phyloP scores from a whole-genome alignment of 2,888 invertebrate species.

The Acanthopleura granulata region DNA sequence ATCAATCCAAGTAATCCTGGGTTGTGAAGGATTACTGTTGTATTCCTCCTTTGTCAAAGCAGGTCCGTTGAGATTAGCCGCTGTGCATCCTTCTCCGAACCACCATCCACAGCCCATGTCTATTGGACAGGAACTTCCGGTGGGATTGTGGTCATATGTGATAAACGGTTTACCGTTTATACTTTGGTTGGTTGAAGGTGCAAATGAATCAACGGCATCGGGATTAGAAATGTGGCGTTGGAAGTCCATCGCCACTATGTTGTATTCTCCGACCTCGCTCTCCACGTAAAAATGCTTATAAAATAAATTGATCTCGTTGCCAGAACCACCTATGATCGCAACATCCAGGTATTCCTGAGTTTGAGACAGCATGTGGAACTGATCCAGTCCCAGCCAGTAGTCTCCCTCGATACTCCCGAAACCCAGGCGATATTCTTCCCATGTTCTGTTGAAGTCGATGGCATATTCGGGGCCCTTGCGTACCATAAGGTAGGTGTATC shows the following conservation, averaged over 20 bases:
- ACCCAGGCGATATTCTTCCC: not conserved
- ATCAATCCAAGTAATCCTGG: not conserved
- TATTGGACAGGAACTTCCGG: not conserved
- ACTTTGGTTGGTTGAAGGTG: not conserved
- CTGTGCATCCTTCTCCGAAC: not conserved
- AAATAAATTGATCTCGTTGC: not conserved
- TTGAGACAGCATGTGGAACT: not conserved
- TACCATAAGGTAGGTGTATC: no score
- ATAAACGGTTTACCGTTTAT: not conserved
- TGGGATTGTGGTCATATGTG: not conserved
- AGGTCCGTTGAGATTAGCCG: not conserved
- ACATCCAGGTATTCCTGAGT: not conserved
- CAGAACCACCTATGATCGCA: not conserved
- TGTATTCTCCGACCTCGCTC: not conserved
- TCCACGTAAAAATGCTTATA: not conserved
- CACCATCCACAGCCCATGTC: not conserved
- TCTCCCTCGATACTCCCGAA: slow-evolving; percentile 1
- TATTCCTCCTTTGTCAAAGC: not conserved
- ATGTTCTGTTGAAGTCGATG: no score
- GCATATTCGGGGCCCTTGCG: no score
- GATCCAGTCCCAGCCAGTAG: not conserved
- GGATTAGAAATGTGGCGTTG: not conserved
- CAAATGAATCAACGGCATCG: not conserved
- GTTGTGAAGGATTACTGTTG: not conserved
- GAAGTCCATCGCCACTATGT: not conserved